Evolutionary conservation across 2,888 invertebrate species (phyloP).

Genomic region (Drosophila borborema): DNA sequence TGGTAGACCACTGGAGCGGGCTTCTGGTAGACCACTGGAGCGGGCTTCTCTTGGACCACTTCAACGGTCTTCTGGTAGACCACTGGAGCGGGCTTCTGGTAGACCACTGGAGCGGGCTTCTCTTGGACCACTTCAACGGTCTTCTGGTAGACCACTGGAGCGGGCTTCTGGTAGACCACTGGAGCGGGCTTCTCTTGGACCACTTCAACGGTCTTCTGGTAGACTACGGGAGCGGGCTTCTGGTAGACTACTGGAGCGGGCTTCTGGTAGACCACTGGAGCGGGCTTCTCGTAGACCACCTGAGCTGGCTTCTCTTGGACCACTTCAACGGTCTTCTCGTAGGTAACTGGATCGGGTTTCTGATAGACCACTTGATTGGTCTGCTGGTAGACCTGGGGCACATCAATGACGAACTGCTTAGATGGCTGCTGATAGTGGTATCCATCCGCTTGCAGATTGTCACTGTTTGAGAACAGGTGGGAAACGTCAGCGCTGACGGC

Average conservation of each 20-base stretch:
- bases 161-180: conserved; percentile 25
- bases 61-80: conserved; percentile 12
- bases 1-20: conserved; percentile 22
- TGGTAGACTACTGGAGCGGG: conserved; percentile 20
- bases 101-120: conserved; percentile 28
- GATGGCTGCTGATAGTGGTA: conserved; percentile 74
- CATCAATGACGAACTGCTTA: conserved; percentile 68
- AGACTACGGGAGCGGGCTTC: conserved; percentile 14
- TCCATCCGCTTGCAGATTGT: conserved; percentile 81
- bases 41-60: conserved; percentile 23
- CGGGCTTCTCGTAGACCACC: conserved; percentile 29
- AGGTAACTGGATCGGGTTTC: conserved; percentile 25
- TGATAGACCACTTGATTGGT: conserved; percentile 25
- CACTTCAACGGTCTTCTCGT: conserved; percentile 17
- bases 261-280: conserved; percentile 27
- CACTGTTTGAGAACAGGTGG: conserved; percentile 80
- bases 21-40: conserved; percentile 27
- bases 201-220: conserved; percentile 9
- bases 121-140: conserved; percentile 15
- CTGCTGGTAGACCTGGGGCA: conserved; percentile 53
- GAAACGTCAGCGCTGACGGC: conserved; percentile 81
- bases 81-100: conserved; percentile 25
- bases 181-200: conserved; percentile 32
- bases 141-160: conserved; percentile 20
- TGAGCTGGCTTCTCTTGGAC: conserved; percentile 21